Base-by-base conservation (phyloP, 2,888 invertebrate genomes). In the Ectemnius lituratus region DNA sequence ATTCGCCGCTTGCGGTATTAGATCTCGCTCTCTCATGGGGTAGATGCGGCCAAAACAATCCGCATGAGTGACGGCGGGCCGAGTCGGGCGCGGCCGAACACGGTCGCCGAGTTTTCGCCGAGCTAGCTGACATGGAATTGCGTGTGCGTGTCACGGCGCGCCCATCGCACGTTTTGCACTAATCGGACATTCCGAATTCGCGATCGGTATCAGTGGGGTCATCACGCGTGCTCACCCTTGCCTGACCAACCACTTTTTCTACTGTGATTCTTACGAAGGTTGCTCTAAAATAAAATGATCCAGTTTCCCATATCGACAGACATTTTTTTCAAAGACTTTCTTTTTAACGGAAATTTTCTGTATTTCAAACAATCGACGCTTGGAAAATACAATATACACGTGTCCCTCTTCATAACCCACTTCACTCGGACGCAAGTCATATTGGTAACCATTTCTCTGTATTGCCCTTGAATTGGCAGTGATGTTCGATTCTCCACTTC, bases 301-400 rank as follows among this genome's bases (percentile, higher is more conserved):
- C 23, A 23, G 23, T 23, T 23, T 23, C 0, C 23, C 23, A 23
- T 23, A 23, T 23, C 3, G 2, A 23, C 23, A 1, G 23, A 23
- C 2, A 23, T 3, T 23, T 23, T 20, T 23, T 23, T 3, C 23
- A 23, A 23, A 23, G 23, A 23, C 23, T 23, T 23, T 2, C 23
- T 3, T 2, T 23, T 23, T 23, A 23, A 23, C 23, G 2, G 23
- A 37, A 37, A 37, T 37, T 6, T 37, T 37, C 37, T 37, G 37
- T 11, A 87, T 84, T 87, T 86, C 85, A 87, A 87, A 78, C 83
- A 86, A 88, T 86, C 88, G 88, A 88, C 88, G 84, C 88, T 85
- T 83, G 85, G 87, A 86, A 88, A 88, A 89, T 88, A 88, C 88
- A 86, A 88, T 88, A 88, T 88, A 89, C 89, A 86, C 86, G 84